Evolutionary conservation across 2,113 vertebrate genomes (phyloP).

Genomic region (Pollimyrus isidori): DNA sequence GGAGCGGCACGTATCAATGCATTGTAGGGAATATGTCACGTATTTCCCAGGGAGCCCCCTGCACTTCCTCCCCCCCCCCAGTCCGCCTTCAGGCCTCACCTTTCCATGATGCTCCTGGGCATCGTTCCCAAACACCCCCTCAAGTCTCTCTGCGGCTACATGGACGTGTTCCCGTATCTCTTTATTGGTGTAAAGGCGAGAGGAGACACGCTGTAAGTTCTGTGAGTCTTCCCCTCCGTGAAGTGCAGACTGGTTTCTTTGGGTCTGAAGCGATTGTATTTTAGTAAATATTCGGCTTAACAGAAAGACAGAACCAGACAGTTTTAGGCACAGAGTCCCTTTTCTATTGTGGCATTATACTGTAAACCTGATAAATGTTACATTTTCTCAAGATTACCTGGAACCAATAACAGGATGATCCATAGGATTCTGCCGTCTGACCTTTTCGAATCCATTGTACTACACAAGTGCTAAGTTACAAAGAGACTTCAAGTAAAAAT

Average conservation of each 20-base stretch:
- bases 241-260: neutral
- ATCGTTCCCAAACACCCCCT: slow-evolving; percentile 18
- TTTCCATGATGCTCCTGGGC: slow-evolving; percentile 45
- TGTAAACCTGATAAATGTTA: neutral
- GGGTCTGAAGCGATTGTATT: neutral
- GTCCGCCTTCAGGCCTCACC: slow-evolving; percentile 26
- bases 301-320: neutral
- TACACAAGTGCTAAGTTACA: neutral
- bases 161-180: slow-evolving; percentile 39
- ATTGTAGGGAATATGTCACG: neutral
- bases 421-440: neutral
- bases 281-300: neutral
- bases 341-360: neutral
- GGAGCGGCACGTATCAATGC: neutral
- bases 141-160: slow-evolving; percentile 43
- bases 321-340: neutral
- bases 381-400: neutral
- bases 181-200: slow-evolving; percentile 50
- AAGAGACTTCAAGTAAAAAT: neutral
- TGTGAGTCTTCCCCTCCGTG: neutral
- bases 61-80: neutral
- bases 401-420: neutral
- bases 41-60: neutral
- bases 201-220: slow-evolving; percentile 26
- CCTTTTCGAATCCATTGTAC: neutral